Base-by-base conservation (phyloP, 2,797 vertebrate genomes). In the Simalia tracyae region DNA sequence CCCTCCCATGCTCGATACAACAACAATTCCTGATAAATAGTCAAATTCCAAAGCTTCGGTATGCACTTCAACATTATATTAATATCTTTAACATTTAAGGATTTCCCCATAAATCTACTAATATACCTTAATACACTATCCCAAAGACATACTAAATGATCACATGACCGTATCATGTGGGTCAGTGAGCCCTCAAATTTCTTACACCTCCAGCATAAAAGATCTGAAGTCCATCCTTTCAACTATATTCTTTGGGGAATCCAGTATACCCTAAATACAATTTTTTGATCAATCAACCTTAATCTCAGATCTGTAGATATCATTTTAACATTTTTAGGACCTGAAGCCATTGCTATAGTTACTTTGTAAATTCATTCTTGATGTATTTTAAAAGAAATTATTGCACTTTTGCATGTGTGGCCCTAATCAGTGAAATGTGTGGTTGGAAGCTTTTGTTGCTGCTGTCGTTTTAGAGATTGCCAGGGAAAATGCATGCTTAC, bases 341-440 rank as follows among this genome's bases (percentile, higher is more conserved):
- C 72, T 46, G 72, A 81, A 46, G 19, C 19, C 42, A 11, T 81
- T 81, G 72, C 36, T 81, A 81, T 24, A 81, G 36, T 81, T 84
- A 84, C 63, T 84, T 2, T 28, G 2, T 46, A 42, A 6, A 86
- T 94, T 89, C n/a, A 90, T 93, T 85, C 81, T 46, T 81, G 36
- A 22, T 81, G 46, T 46, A 46, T 42, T 76, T 76, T 22, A 4
- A 24, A 81, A 81, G 1, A 81, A 81, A 72, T 36, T 36, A 56
- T 31, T 94, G 42, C 26, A 36, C 42, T 91, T 86, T 93, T 94
- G 91, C 91, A 92, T 95, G 92, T 96, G 93, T 95, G 94, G 93
- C 94, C 94, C 68, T 93, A 94, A 89, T 96, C 61, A 90, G 87
- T 31, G 88, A 93, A 86, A 22, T 36, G 68, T 94, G 87, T 94